Evolutionary conservation across 2,113 vertebrate species (phyloP).

Genomic region (Pyrgilauda ruficollis): DNA sequence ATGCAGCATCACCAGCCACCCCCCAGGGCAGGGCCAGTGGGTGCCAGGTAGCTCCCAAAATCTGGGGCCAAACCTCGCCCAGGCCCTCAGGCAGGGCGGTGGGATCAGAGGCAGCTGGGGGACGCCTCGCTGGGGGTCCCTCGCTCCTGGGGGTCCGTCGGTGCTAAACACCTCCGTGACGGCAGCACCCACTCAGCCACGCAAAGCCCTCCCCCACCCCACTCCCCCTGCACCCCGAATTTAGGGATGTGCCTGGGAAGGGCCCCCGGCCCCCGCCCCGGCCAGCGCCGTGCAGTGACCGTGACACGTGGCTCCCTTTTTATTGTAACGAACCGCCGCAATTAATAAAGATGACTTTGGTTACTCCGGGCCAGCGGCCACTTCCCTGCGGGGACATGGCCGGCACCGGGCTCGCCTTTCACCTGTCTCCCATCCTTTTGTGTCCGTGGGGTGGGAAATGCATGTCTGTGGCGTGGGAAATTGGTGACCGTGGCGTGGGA

Average conservation of each 20-base stretch:
- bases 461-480: neutral
- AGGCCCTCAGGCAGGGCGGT: neutral
- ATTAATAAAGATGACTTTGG: slow-evolving; percentile 69
- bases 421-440: neutral
- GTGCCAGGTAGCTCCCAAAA: neutral
- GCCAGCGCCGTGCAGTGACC: slow-evolving; percentile 67
- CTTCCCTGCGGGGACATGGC: neutral
- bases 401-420: slow-evolving; percentile 26
- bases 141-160: neutral
- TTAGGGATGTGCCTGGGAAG: slow-evolving; percentile 33
- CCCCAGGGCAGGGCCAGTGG: neutral
- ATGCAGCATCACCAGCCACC: slow-evolving; percentile 15
- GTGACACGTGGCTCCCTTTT: slow-evolving; percentile 73
- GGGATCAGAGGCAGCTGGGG: neutral
- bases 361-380: slow-evolving; percentile 52
- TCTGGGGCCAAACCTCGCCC: neutral
- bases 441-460: neutral
- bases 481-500: neutral
- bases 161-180: slow-evolving; percentile 26
- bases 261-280: neutral
- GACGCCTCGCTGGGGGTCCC: neutral
- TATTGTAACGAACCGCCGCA: slow-evolving; percentile 67
- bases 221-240: neutral
- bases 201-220: neutral
- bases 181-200: neutral